Percentiles rank a stretch among this genome's conserved stretches.
Conservation (phyloP, 1,140 invertebrate species). For the Pectinophora gossypiella region DNA sequence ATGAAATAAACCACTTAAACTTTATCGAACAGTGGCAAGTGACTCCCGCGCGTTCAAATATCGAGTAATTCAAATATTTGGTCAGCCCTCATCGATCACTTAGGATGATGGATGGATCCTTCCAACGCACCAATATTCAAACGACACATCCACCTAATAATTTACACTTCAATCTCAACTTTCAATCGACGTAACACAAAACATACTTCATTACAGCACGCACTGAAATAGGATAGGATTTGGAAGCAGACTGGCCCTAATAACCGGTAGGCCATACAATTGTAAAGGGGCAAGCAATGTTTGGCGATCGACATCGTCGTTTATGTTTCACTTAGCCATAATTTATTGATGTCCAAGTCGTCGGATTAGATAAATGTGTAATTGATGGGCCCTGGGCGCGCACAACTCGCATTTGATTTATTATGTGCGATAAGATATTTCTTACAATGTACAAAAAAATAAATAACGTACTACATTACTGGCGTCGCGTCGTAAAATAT, state of each 20-base stretch:
- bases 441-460: too few species aligned
- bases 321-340: conserved; percentile 68
- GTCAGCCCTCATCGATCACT: neutral
- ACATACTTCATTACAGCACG: neutral
- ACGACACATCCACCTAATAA: neutral
- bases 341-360: conserved; percentile 57
- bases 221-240: neutral
- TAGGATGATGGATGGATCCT: neutral
- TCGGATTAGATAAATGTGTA: conserved; percentile 43
- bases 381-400: conserved; percentile 14
- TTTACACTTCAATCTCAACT: too few species aligned
- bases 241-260: neutral
- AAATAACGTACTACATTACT: too few species aligned
- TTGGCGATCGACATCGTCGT: conserved; percentile 67
- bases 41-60: neutral
- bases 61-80: neutral
- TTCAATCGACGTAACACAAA: too few species aligned
- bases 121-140: neutral
- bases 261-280: neutral
- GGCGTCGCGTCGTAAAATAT: too few species aligned
- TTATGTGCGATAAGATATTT: neutral
- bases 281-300: conserved; percentile 42
- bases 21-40: neutral
- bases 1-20: neutral
- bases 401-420: neutral